These are phyloP conservation scores for Drosophila diplacantha DNA, from an alignment of 2,888 invertebrate genomes.

Conservation along the genomic window DNA sequence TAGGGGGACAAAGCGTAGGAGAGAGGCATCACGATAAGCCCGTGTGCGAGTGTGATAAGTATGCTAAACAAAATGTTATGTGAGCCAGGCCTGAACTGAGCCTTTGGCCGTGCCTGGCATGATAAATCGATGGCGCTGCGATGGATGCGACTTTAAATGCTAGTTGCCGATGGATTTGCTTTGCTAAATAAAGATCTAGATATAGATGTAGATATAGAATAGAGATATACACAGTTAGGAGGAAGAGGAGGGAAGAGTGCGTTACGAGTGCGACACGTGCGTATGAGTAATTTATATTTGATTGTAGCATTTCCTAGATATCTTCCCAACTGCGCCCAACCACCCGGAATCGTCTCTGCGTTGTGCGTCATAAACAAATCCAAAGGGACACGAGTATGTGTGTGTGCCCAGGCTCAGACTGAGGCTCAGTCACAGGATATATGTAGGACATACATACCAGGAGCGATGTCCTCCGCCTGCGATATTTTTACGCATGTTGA, in stretches of 20 bases:
- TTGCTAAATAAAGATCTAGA: neutral
- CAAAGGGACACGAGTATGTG: constrained; percentile 57
- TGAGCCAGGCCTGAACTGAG: constrained; percentile 28
- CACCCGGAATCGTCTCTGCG: constrained; percentile 16
- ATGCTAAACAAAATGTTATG: constrained; percentile 47
- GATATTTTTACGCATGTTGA: constrained; percentile 72
- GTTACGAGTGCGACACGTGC: constrained; percentile 53
- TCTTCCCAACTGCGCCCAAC: constrained; percentile 6
- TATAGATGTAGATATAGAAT: constrained; percentile 23
- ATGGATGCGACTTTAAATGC: constrained; percentile 47
- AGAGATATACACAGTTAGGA: neutral
- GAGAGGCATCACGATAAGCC: constrained; percentile 8
- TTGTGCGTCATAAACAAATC: constrained; percentile 67
- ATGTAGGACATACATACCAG: constrained; percentile 1
- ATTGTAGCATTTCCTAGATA: constrained; percentile 47
- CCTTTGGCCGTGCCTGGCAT: constrained; percentile 38
- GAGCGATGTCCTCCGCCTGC: constrained; percentile 28
- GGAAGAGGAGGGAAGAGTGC: neutral
- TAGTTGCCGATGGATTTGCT: constrained; percentile 27
- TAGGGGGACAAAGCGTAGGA: neutral
- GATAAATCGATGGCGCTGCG: constrained; percentile 36
- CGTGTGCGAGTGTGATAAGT: constrained; percentile 33
- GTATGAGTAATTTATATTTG: constrained; percentile 66
- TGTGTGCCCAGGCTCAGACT: constrained; percentile 3
- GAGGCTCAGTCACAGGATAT: constrained; percentile 5